Evolutionary conservation across 1,140 invertebrate genomes (phyloP), one percentile per base, ranked within the genome.

Genomic region (Linepithema humile): DNA sequence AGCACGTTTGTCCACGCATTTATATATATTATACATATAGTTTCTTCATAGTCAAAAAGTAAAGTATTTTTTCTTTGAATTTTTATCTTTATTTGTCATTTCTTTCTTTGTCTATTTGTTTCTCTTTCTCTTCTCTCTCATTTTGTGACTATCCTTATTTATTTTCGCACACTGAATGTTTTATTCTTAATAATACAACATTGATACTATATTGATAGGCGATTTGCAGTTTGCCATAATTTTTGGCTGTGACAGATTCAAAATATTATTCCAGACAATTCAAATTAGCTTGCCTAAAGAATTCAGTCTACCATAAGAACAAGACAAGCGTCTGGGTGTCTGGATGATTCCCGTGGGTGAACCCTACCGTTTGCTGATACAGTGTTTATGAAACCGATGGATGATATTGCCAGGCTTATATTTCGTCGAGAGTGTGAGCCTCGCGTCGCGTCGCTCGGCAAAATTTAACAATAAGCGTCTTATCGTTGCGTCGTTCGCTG

Each of bases 401-500:
- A 50, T 74, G 70, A 87, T 85, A 85, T 32, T 29, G 40, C 40
- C 12, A 7, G n/a, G 38, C 40, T 83, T 87, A 82, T 77, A 57
- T 77, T 85, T 87, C 70, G 59, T 55, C 59, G 38, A 38, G 57
- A 72, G 50, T 40, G 29, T 55, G 29, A 35, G 23, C 65, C 75
- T 78, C 59, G 70, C 74, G 80, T 53, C 35, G 29, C 65, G 45
- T 55, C 45, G n/a, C 26, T 64, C 40, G 59, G 38, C 48, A 35
- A 80, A 73, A 82, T 82, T 84, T 82, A 80, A 74, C 67, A 45
- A 82, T 72, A 65, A 82, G 35, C 60, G 12, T 17, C 26, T 85
- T 80, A 85, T 80, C 83, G 20, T 57, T 1, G 59, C 17, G 38
- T 20, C 45, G 60, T 20, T 50, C 3, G 9, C 29, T 26, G 64